Evolutionary conservation across 2,797 vertebrate species (phyloP).

Genomic region (Cyclura pinguis): DNA sequence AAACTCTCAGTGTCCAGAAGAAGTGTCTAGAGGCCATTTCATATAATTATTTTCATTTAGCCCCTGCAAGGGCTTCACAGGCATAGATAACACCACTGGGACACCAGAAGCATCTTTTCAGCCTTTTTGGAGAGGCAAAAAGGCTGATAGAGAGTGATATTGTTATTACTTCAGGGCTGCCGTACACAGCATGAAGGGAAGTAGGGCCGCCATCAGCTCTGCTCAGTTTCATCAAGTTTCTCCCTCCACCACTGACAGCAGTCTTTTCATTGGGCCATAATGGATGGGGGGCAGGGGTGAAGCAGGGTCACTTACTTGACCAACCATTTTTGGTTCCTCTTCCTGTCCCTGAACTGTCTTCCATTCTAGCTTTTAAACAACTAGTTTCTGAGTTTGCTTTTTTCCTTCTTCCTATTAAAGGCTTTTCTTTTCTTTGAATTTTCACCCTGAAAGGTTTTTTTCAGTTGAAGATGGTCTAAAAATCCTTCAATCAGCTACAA

Average conservation of each 20-base stretch:
- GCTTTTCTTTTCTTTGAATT: neutral
- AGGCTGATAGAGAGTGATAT: neutral
- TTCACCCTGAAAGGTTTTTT: neutral
- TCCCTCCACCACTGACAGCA: neutral
- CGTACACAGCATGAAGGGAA: neutral
- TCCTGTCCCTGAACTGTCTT: neutral
- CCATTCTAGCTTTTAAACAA: neutral
- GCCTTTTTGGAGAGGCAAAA: neutral
- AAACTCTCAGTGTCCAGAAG: slow-evolving; percentile 49
- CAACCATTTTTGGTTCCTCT: neutral
- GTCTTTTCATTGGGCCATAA: neutral
- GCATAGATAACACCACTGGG: slow-evolving; percentile 27
- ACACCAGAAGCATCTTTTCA: neutral
- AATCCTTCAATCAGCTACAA: neutral
- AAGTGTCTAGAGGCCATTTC: slow-evolving; percentile 26
- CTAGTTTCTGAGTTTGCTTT: neutral
- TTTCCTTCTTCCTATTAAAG: neutral
- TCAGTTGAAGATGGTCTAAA: neutral
- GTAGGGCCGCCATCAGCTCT: neutral
- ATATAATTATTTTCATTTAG: slow-evolving; percentile 57
- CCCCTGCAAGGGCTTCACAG: slow-evolving; percentile 30
- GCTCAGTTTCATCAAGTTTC: neutral
- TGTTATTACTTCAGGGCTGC: neutral
- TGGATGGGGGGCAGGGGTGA: neutral
- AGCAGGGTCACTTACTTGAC: neutral